phyloP scores from a whole-genome alignment of 2,797 vertebrate species.

The Coranthus polyacanthus region DNA sequence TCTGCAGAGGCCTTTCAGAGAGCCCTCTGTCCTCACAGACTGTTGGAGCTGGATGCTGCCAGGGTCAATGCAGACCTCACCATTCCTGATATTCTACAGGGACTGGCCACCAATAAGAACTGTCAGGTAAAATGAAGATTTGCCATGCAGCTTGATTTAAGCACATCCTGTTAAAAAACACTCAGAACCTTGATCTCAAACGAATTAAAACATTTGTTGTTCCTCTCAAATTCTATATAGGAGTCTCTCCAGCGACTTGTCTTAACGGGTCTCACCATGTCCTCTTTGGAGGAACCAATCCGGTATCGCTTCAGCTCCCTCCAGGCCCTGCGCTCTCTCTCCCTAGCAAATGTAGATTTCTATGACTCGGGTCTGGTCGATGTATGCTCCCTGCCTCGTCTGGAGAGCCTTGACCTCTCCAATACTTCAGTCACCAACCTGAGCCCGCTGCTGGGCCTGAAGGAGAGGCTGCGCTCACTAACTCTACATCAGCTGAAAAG shows the following conservation, averaged over 20 bases:
- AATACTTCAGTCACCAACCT: constrained; percentile 98
- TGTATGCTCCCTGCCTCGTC: constrained; percentile 91
- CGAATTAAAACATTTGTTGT: background rate
- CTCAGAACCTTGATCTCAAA: no score
- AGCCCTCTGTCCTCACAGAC: constrained; percentile 94
- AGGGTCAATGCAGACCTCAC: constrained; percentile 97
- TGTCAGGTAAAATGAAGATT: constrained; percentile 82
- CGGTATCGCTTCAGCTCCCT: constrained; percentile 91
- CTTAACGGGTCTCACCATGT: constrained; percentile 95
- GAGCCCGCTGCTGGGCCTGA: constrained; percentile 92
- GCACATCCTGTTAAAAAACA: background rate
- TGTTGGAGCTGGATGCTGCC: constrained; percentile 95
- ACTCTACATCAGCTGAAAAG: constrained; percentile 99
- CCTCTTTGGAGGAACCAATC: constrained; percentile 94
- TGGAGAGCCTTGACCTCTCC: constrained; percentile 98
- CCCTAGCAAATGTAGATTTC: constrained; percentile 96
- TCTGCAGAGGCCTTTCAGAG: constrained; percentile 96
- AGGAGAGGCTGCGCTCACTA: constrained; percentile 92
- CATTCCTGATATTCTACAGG: constrained; percentile 95
- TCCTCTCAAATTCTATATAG: constrained; percentile 38
- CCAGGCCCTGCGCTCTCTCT: constrained; percentile 91
- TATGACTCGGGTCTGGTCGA: constrained; percentile 95
- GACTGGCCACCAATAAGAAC: constrained; percentile 94
- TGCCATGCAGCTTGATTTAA: background rate
- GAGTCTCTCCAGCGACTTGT: constrained; percentile 95